A percentile compares a stretch with the other conserved stretches of the same genome.
Conservation (phyloP, 53 echinoderm and acorn worm species). For the Apostichopus leukothele region DNA sequence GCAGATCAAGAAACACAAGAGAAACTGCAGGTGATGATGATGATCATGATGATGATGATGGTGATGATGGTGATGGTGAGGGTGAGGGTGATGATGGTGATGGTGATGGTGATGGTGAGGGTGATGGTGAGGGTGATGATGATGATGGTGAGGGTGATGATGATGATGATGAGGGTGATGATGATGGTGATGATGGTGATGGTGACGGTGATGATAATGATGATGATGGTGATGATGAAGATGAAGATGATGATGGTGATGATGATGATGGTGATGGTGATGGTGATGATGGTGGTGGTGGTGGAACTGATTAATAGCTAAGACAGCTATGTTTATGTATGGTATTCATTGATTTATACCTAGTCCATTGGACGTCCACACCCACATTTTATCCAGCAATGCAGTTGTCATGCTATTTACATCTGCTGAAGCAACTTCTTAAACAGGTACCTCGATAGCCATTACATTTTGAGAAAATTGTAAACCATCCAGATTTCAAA, state of each 20-base stretch:
- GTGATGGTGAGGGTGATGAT: neutral
- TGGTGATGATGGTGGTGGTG: no score
- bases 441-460: no score
- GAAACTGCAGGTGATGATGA: conserved; percentile 19
- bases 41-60: neutral
- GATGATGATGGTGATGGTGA: neutral
- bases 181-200: neutral
- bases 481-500: no score
- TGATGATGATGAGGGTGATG: neutral
- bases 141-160: neutral
- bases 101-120: neutral
- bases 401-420: no score
- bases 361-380: no score
- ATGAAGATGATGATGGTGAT: neutral
- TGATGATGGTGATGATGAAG: neutral
- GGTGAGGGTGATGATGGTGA: neutral
- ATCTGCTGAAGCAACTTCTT: no score
- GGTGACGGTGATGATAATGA: neutral
- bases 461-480: no score
- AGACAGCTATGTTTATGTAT: no score
- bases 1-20: conserved; percentile 27
- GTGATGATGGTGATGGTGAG: neutral
- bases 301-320: no score
- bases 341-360: no score
- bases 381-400: no score